Evolutionary conservation across 2,888 invertebrate genomes (phyloP).

Genomic region (Xestia c-nigrum): DNA sequence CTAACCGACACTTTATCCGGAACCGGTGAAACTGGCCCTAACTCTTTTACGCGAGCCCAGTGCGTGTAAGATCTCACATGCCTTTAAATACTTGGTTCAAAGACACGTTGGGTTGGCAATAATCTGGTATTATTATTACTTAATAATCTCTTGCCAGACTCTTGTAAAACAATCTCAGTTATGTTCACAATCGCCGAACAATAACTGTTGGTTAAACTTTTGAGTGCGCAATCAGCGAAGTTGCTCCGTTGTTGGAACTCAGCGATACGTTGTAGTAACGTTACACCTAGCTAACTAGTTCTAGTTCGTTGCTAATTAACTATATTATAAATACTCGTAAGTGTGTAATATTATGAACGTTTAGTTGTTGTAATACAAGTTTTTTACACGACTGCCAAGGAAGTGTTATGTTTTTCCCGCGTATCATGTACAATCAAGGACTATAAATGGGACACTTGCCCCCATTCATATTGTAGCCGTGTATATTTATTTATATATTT

Average conservation of each 20-base stretch:
- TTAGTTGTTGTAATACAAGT: background rate
- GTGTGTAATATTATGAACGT: background rate
- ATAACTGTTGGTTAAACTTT: slow-evolving; percentile 25
- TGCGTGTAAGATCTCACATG: background rate
- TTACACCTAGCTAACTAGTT: slow-evolving; percentile 27
- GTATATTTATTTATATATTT: too few species aligned
- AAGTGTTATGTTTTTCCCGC: too few species aligned
- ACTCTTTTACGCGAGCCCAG: too few species aligned
- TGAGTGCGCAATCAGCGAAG: slow-evolving; percentile 25
- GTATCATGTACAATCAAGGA: too few species aligned
- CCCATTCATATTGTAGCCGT: too few species aligned
- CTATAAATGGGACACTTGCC: too few species aligned
- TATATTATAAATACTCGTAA: background rate
- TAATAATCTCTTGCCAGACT: background rate
- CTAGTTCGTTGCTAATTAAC: slow-evolving; percentile 28
- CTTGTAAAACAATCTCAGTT: slow-evolving; percentile 9
- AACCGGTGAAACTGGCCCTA: too few species aligned
- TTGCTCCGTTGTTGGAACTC: slow-evolving; percentile 17
- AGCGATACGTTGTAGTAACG: slow-evolving; percentile 12
- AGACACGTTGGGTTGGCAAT: background rate
- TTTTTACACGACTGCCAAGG: too few species aligned
- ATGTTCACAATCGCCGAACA: slow-evolving; percentile 16
- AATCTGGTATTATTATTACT: background rate
- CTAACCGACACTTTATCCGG: too few species aligned
- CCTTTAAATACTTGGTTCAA: background rate